These are phyloP conservation scores for Sorex fumeus DNA, from an alignment of 2,113 vertebrate genomes.

Conservation along the genomic window DNA sequence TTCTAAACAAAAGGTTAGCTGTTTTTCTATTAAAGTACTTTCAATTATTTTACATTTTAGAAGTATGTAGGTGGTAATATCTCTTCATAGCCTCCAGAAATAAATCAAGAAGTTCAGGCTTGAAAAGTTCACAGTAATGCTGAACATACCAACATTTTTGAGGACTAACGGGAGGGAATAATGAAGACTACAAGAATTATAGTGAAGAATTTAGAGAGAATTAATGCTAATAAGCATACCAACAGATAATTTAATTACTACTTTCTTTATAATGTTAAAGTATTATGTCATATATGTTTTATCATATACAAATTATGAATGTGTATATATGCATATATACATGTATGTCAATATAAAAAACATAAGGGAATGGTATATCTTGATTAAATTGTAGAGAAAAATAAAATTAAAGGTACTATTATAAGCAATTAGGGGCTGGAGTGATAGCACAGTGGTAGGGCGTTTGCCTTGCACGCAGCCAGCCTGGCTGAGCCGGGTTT, in stretches of 20 bases:
- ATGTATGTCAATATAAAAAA: neutral
- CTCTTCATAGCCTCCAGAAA: slow-evolving; percentile 78
- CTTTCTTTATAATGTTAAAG: neutral
- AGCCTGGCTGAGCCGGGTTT: too few relatives aligned
- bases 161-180: slow-evolving; percentile 75
- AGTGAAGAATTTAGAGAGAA: slow-evolving; percentile 63
- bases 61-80: slow-evolving; percentile 70
- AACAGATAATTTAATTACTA: slow-evolving; percentile 43
- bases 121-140: slow-evolving; percentile 82
- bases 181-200: slow-evolving; percentile 67
- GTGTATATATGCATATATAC: neutral
- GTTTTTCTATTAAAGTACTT: slow-evolving; percentile 63
- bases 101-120: slow-evolving; percentile 82
- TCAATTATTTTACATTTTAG: slow-evolving; percentile 80
- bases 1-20: slow-evolving; percentile 79
- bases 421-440: too few relatives aligned
- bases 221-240: neutral
- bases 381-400: neutral
- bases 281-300: neutral
- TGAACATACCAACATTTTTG: slow-evolving; percentile 74
- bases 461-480: too few relatives aligned
- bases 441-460: too few relatives aligned
- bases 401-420: too few relatives aligned
- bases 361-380: neutral
- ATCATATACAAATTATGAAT: neutral